phyloP scores from a whole-genome alignment of 2,888 invertebrate species.

The Chymomyza amoena region DNA sequence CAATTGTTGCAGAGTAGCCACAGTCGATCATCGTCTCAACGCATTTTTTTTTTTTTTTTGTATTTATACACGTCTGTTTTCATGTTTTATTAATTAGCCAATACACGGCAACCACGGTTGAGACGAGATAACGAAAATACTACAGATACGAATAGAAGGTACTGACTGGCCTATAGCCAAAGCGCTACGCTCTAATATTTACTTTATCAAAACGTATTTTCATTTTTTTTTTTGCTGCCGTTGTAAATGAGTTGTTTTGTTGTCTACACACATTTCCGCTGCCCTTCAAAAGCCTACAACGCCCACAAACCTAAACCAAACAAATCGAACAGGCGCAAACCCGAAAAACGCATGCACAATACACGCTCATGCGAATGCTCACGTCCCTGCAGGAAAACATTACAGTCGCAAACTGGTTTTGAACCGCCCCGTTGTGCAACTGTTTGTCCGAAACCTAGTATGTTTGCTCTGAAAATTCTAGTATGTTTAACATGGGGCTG shows the following conservation, averaged over 20 bases:
- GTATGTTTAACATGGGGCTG: too few relatives aligned
- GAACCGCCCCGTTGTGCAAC: too few relatives aligned
- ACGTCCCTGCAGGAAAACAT: too few relatives aligned
- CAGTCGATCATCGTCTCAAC: too few relatives aligned
- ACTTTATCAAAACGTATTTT: conserved; percentile 30
- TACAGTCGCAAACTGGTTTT: too few relatives aligned
- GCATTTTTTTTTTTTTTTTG: background rate
- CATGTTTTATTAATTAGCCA: too few relatives aligned
- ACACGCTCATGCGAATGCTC: conserved; percentile 54
- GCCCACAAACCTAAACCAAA: conserved; percentile 36
- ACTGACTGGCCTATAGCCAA: background rate
- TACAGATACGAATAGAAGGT: background rate
- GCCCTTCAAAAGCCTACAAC: conserved; percentile 50
- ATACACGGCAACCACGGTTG: background rate
- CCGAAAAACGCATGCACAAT: conserved; percentile 37
- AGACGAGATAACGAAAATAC: background rate
- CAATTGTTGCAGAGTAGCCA: too few relatives aligned
- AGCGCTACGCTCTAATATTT: conserved; percentile 12
- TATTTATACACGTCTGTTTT: background rate
- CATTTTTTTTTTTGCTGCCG: background rate
- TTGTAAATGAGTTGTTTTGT: background rate
- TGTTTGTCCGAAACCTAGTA: too few relatives aligned
- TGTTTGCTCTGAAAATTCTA: too few relatives aligned
- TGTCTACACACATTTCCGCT: conserved; percentile 36
- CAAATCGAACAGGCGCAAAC: conserved; percentile 21